A percentile compares a stretch with the other conserved stretches of the same genome.
Conservation (phyloP, 2,113 vertebrate species). For the Astatoreochromis straeleni region DNA sequence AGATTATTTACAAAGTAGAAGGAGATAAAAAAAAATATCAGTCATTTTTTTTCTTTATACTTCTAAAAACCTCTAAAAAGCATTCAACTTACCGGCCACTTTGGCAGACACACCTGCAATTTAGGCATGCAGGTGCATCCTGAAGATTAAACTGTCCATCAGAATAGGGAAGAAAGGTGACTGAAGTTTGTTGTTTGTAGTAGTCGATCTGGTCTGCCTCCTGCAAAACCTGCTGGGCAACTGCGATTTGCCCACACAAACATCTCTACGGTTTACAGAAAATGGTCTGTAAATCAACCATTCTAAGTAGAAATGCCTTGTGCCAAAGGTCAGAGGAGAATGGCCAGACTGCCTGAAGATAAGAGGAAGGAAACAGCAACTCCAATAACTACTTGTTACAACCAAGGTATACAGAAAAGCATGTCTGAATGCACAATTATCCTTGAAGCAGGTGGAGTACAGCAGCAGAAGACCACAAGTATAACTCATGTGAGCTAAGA, state of each 20-base stretch:
- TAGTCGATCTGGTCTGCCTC: neutral
- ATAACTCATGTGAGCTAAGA: neutral
- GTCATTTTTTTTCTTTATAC: neutral
- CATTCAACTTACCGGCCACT: neutral
- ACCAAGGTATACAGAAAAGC: neutral
- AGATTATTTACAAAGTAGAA: neutral
- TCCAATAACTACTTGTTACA: neutral
- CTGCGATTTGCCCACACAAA: neutral
- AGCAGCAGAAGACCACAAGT: accelerated
- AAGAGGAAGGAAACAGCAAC: neutral
- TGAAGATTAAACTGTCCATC: neutral
- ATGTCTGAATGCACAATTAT: neutral
- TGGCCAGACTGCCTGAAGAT: neutral
- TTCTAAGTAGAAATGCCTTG: neutral
- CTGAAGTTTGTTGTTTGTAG: neutral
- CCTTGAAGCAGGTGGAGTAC: neutral
- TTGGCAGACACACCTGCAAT: neutral
- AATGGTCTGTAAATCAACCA: neutral
- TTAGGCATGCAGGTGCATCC: neutral
- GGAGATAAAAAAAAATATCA: neutral
- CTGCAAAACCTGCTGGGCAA: neutral
- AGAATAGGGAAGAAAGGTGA: neutral
- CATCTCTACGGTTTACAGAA: neutral
- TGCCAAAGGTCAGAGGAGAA: neutral
- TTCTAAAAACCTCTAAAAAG: neutral